A percentile compares a stretch with the other conserved stretches of the same genome.
Conservation (phyloP, 2,797 vertebrate genomes). For the Pyrrhura leucotis region DNA sequence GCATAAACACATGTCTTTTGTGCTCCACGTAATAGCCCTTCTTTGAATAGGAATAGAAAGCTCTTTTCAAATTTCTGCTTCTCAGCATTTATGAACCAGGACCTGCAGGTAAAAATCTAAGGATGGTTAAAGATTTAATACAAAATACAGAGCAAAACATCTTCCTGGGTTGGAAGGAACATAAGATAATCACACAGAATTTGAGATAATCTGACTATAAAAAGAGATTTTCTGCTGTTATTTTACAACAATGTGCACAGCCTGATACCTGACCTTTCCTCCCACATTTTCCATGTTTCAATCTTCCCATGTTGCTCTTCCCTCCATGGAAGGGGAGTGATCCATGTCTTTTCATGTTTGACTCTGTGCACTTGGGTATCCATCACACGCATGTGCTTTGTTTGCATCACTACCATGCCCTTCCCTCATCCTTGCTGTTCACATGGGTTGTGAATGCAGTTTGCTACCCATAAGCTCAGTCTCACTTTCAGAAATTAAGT, state of each 20-base stretch:
- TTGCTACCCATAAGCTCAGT: background rate
- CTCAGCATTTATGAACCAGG: background rate
- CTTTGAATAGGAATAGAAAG: background rate
- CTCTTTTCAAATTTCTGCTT: background rate
- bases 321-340: background rate
- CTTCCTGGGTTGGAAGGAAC: background rate
- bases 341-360: background rate
- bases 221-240: background rate
- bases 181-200: background rate
- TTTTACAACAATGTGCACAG: background rate
- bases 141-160: background rate
- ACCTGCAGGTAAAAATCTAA: background rate
- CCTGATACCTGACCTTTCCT: background rate
- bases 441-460: background rate
- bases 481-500: background rate
- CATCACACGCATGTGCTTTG: fast-evolving
- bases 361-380: background rate
- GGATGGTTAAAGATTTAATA: background rate
- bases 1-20: background rate
- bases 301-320: background rate
- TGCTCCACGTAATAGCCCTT: background rate
- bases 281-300: background rate
- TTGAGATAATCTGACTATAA: background rate
- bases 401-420: background rate
- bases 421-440: background rate